phyloP scores from a whole-genome alignment of 2,797 vertebrate genomes.

The Crocodylus rhombifer region DNA sequence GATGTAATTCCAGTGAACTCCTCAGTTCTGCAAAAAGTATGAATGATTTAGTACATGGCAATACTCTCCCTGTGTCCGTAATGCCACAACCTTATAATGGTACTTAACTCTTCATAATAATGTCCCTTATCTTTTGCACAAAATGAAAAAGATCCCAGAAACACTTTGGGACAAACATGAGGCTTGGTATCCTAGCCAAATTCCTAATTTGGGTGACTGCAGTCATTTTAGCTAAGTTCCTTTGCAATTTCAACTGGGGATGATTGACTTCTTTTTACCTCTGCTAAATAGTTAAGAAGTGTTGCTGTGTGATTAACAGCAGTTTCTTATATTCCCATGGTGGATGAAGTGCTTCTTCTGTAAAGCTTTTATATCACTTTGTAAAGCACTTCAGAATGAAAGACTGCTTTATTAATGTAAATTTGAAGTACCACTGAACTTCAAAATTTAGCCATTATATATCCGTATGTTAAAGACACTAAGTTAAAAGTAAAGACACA shows the following conservation, averaged over 20 bases:
- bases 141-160: background rate
- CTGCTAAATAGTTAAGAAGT: background rate
- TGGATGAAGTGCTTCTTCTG: background rate
- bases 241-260: background rate
- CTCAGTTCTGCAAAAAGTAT: background rate
- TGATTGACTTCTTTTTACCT: fast-evolving
- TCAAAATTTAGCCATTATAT: background rate
- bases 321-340: background rate
- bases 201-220: background rate
- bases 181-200: background rate
- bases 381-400: background rate
- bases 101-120: fast-evolving
- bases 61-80: background rate
- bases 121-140: background rate
- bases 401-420: background rate
- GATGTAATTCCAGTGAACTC: background rate
- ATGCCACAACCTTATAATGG: background rate
- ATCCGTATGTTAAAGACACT: slow-evolving; percentile 9
- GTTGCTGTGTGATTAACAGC: background rate
- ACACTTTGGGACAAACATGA: background rate
- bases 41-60: background rate
- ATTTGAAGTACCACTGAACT: background rate
- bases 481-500: slow-evolving; percentile 28
- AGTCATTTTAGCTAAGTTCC: background rate
- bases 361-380: slow-evolving; percentile 1